Base-by-base conservation (phyloP, 1,140 invertebrate genomes). In the Campoletis sonorensis region DNA sequence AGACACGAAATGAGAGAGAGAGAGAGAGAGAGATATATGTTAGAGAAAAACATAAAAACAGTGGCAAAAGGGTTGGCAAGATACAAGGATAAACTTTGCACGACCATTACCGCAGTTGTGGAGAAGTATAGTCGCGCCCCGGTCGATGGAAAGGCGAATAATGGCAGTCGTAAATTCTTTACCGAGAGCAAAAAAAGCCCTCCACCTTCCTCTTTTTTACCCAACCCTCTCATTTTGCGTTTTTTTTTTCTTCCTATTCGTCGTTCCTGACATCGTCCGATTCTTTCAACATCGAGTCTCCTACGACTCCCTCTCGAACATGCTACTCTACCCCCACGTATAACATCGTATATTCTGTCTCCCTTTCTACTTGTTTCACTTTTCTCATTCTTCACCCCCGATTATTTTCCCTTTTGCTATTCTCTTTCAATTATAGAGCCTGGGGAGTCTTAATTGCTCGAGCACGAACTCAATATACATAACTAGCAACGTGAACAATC, bases 351-450 rank as follows among this genome's bases (percentile, higher is more conserved):
- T 71, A 18, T 30, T 70, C 67, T 70, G 8, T 70, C 49, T 71
- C 40, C 16, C 30, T 78, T 77, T 21, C 72, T 67, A 67, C 76
- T 76, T 54, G 58, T 67, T 75, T 67, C 54, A 61, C 72, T 54
- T 54, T 40, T 37, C 68, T 76, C 68, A 64, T 77, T 58, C 71
- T 23, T 54, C 68, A 78, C 79, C 73, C 71, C 82, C 76, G 45
- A 83, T 83, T 83, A 73, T 81, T 71, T 81, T 30, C 64, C 75
- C 78, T 81, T 82, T 79, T 40, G 76, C 77, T 58, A 84, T 83
- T 84, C 72, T 84, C 72, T 82, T 84, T 84, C 83, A 84, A 84
- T 82, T 83, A 84, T 51, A 76, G 72, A 67, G 54, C 33, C 79
- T 45, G 45, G 77, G 70, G 71, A 83, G 76, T 67, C 77, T 82